Evolutionary conservation across 2,888 invertebrate genomes (phyloP), one percentile per base, ranked within the genome.

Genomic region (Arctia plantaginis): DNA sequence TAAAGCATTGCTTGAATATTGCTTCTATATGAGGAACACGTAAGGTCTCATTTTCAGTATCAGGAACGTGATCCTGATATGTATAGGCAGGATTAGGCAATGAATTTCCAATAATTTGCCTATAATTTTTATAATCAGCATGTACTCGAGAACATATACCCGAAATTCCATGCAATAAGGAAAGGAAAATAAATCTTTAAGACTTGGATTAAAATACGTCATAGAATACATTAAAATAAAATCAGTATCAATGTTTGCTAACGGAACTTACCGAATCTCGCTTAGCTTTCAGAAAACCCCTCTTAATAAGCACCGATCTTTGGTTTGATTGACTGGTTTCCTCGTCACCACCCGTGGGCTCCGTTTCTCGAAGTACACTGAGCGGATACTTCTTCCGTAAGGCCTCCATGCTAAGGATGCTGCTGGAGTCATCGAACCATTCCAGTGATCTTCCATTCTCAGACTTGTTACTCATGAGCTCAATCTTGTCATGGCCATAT

Each of bases 401-500:
- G 0, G 91, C 92, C 85, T 97, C 97, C 83, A 97, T 94, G n/a
- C 96, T 95, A 30, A 96, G 92, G 69, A 97, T 94, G 33, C 92
- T 87, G 15, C 94, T 90, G 0, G 96, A 92, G 81, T 97, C 96
- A 12, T 97, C 96, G 82, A 98, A 97, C 97, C 97, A 98, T 15
- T 96, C 94, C 13, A 97, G 84, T 23, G 96, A 96, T 87, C 95
- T 96, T 10, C 98, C 98, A 86, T 98, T 98, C 80, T 97, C 96
- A 0, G 97, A 96, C 72, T 97, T 97, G 13, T 94, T 93, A 27
- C 97, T 97, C 84, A 98, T 95, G 0, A 93, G 87, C 23, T 97
- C 93, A 27, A 98, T 96, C 92, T 97, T 97, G 82, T 98, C 98
- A 47, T 97, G 96, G 0, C 99, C 99, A 87, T 99, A 97, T 93